Conservation (phyloP, 2,113 vertebrate genomes). For the Vireo altiloquus region DNA sequence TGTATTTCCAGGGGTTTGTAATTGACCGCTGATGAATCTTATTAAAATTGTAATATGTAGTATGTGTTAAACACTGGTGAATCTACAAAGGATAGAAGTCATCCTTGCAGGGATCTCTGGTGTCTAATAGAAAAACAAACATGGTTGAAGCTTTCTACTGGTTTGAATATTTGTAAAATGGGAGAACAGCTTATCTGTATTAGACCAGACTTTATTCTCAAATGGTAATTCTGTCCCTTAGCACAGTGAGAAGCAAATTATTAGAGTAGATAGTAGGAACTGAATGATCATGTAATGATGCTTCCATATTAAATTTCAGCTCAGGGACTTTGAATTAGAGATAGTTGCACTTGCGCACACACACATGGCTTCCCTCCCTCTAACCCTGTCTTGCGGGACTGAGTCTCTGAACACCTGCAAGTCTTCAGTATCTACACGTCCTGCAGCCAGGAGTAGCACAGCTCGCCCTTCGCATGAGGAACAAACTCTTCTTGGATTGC, state of each 20-base stretch:
- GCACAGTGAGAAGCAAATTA: not conserved
- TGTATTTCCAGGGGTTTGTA: not conserved
- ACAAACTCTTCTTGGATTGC: not conserved
- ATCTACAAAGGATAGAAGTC: not conserved
- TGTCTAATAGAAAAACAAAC: not conserved
- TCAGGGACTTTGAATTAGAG: not conserved
- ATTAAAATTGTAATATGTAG: not conserved
- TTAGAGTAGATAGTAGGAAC: not conserved
- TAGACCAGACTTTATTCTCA: not conserved
- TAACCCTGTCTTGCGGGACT: not conserved
- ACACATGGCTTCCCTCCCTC: not conserved
- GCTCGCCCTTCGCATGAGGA: not conserved
- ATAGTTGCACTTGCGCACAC: not conserved
- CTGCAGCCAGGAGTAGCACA: not conserved
- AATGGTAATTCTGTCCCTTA: not conserved
- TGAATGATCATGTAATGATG: not conserved
- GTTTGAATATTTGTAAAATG: not conserved
- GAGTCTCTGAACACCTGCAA: fast-evolving
- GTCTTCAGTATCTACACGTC: not conserved
- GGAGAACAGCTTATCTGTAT: not conserved
- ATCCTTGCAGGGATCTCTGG: not conserved
- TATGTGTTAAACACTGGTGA: not conserved
- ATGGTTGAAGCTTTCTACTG: not conserved
- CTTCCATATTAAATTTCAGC: not conserved
- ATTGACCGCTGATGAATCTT: not conserved